Percentiles rank a stretch among this genome's conserved stretches.
These are phyloP conservation scores for Tiliacea aurago DNA, from an alignment of 2,888 invertebrate genomes.

Conservation along the genomic window DNA sequence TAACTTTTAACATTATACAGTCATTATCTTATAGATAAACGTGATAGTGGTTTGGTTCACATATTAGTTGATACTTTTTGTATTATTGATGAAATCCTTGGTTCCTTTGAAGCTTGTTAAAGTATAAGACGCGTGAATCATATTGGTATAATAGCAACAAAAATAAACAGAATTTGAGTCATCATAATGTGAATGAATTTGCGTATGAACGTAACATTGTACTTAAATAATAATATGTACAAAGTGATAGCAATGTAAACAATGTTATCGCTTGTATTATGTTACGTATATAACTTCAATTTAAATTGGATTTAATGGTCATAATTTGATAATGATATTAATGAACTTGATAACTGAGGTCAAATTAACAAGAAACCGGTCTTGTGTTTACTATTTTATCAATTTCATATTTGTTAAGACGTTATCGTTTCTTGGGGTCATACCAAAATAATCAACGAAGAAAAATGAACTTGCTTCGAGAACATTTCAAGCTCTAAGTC, in stretches of 20 bases:
- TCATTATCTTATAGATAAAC: conserved; percentile 78
- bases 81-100: conserved; percentile 28
- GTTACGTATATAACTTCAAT: conserved; percentile 50
- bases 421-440: conserved; percentile 4
- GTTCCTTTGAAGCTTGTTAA: conserved; percentile 8
- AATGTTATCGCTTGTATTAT: conserved; percentile 68
- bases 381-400: conserved; percentile 46
- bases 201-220: conserved; percentile 67
- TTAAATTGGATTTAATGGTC: conserved; percentile 48
- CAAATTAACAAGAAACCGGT: conserved; percentile 25
- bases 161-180: conserved; percentile 74
- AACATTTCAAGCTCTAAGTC: neutral
- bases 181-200: conserved; percentile 67
- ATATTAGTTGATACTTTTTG: conserved; percentile 46
- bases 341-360: conserved; percentile 57
- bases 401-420: conserved; percentile 13
- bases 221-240: conserved; percentile 58
- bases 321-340: conserved; percentile 55
- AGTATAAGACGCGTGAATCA: conserved; percentile 48
- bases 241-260: conserved; percentile 73
- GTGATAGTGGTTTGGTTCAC: conserved; percentile 83
- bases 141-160: conserved; percentile 43
- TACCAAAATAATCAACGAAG: neutral
- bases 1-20: conserved; percentile 72
- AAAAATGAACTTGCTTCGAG: neutral